Conservation (phyloP, 2,797 vertebrate genomes). For the Neopelma chrysocephalum region DNA sequence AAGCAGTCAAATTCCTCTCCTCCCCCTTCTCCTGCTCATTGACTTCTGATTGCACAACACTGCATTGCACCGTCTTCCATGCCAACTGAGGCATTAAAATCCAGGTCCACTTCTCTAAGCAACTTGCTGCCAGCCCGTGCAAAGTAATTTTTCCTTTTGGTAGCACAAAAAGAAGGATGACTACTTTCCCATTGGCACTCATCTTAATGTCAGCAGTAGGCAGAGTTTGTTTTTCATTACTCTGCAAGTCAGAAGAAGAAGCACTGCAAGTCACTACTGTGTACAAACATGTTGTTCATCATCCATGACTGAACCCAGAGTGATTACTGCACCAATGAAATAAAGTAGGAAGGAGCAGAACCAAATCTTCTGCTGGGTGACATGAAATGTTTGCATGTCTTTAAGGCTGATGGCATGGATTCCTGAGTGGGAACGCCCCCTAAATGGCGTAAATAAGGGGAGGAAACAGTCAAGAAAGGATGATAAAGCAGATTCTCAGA, state of each 20-base stretch:
- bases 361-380: neutral
- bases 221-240: neutral
- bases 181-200: rapidly evolving
- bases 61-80: neutral
- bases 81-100: neutral
- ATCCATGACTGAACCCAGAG: neutral
- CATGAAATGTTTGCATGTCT: rapidly evolving
- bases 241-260: neutral
- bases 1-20: neutral
- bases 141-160: neutral
- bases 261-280: neutral
- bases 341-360: neutral
- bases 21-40: neutral
- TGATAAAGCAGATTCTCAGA: neutral
- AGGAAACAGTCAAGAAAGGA: neutral
- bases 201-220: neutral
- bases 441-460: neutral
- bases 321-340: neutral
- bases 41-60: neutral
- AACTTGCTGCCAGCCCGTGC: neutral
- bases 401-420: neutral
- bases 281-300: neutral
- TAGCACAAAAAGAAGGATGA: neutral
- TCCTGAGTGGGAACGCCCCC: neutral
- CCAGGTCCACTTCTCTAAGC: neutral